Evolutionary conservation across 2,797 vertebrate species (phyloP).

Genomic region (Phrynocephalus vlangalii): DNA sequence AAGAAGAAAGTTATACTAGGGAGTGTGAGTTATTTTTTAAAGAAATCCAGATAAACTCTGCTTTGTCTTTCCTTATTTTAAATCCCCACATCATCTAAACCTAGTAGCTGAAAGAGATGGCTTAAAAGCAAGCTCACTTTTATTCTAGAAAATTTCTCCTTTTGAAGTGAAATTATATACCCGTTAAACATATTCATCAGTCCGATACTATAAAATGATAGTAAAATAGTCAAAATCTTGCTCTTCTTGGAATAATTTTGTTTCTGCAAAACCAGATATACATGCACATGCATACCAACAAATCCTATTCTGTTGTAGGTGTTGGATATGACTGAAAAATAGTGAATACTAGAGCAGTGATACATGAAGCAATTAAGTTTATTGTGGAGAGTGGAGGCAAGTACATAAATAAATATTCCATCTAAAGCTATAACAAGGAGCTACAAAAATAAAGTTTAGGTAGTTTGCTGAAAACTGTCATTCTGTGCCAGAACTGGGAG

Average conservation of each 20-base stretch:
- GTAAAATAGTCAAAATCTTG: background rate
- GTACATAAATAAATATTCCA: background rate
- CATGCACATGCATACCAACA: background rate
- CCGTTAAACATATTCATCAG: background rate
- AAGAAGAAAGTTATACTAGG: too few species aligned
- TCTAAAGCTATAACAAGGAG: background rate
- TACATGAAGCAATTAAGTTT: background rate
- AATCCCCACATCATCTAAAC: background rate
- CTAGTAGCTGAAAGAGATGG: background rate
- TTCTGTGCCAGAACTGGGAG: background rate
- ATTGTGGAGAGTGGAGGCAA: background rate
- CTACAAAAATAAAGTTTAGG: background rate
- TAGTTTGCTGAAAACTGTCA: background rate
- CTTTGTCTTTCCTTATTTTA: background rate
- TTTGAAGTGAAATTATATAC: constrained; percentile 15
- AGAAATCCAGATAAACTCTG: background rate
- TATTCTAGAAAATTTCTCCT: constrained; percentile 14
- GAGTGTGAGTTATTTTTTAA: background rate
- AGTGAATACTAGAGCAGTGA: background rate
- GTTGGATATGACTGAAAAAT: constrained; percentile 17
- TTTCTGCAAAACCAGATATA: too few species aligned
- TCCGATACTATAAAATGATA: background rate
- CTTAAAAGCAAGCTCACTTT: constrained; percentile 2
- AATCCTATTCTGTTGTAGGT: background rate
- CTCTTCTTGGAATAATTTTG: background rate